Base-by-base conservation (phyloP, 2,888 invertebrate species). In the Zaprionus bogoriensis region DNA sequence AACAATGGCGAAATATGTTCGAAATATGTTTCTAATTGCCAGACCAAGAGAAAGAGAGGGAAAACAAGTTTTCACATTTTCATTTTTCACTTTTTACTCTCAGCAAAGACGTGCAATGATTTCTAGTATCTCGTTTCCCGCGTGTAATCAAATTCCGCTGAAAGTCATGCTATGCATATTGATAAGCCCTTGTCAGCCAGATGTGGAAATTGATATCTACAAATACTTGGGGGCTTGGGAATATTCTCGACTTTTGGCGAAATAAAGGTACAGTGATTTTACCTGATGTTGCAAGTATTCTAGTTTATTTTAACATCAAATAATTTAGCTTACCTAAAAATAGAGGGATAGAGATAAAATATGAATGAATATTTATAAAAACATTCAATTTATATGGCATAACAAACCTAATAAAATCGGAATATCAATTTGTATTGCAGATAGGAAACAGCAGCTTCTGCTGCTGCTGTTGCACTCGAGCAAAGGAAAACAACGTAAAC, bases 11-110 rank as follows among this genome's bases (percentile, higher is more conserved):
- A 57, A 57, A 70, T 55, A 64, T 65, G 36, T 44, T 46, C 53
- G 19, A 74, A 70, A 77, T 63, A 74, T 74, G 71, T 59, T 85
- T 72, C 72, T 85, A 85, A 82, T 85, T 79, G 82, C 58, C 51
- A 42, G 9, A 3, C 44, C 50, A 47, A 20, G 14, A 20, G 23
- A 32, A 32, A 30, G 14, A 12, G 25, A 14, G 20, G 9, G 20
- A 20, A 2, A 25, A 10, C 48, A 62, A 45, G n/a, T 74, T 64
- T 70, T 47, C 19, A 53, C 38, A 63, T 63, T 71, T 68, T 46
- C 30, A 60, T 55, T 45, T 55, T 17, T 10, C n/a, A 25, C 19
- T 25, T 10, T 19, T 9, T 27, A 30, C 22, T 41, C n/a, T 5
- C 20, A 20, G n/a, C 20, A 41, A 6, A 68, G 64, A 71, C 74